These are phyloP conservation scores for Antennarius maculatus DNA, from an alignment of 2,797 vertebrate genomes.

Conservation along the genomic window DNA sequence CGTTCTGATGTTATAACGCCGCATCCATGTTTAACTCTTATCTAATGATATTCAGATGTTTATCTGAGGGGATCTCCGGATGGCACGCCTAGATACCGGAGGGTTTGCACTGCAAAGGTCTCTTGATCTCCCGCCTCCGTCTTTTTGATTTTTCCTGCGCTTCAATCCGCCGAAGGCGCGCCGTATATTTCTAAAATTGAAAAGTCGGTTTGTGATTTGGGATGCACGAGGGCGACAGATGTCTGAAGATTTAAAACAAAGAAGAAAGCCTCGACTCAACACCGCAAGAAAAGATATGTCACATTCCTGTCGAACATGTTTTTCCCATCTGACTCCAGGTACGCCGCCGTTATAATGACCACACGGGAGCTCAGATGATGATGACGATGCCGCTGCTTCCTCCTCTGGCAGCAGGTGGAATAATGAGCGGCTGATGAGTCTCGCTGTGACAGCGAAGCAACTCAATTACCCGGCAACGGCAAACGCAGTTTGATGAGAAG, in stretches of 20 bases:
- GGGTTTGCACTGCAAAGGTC: not conserved
- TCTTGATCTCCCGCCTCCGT: not conserved
- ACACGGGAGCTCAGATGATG: conserved; percentile 14
- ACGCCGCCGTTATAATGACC: conserved; percentile 46
- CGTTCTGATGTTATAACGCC: conserved; percentile 8
- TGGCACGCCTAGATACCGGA: too few species aligned
- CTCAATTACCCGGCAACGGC: conserved; percentile 67
- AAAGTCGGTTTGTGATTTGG: conserved; percentile 1
- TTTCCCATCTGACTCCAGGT: conserved; percentile 28
- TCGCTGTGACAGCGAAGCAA: conserved; percentile 50
- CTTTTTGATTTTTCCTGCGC: not conserved
- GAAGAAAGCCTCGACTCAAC: not conserved
- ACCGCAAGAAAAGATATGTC: conserved; percentile 43
- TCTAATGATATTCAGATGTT: conserved; percentile 11
- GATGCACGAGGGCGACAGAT: not conserved
- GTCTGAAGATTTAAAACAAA: not conserved
- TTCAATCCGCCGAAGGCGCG: not conserved
- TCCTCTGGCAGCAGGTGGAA: conserved; percentile 47
- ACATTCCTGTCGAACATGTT: conserved; percentile 11
- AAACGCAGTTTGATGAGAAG: conserved; percentile 48
- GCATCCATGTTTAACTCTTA: conserved; percentile 42
- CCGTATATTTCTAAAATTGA: not conserved
- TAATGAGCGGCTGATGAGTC: conserved; percentile 71
- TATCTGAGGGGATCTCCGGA: not conserved
- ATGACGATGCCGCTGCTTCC: conserved; percentile 35